Percentiles rank a stretch among this genome's conserved stretches.
These are phyloP conservation scores for Pan paniscus DNA, from an alignment of 2,113 vertebrate genomes.

Conservation along the genomic window DNA sequence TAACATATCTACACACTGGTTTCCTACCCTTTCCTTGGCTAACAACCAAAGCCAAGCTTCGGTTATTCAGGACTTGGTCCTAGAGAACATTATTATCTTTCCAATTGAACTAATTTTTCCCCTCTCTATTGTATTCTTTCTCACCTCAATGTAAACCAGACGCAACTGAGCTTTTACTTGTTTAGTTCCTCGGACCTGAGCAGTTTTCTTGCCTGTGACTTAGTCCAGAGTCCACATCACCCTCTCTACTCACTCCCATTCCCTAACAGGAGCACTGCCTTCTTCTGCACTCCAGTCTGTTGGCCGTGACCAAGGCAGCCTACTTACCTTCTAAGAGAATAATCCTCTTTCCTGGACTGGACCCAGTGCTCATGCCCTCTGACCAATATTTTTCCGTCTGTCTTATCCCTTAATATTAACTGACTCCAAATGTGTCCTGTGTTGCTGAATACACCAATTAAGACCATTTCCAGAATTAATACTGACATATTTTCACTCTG, in stretches of 20 bases:
- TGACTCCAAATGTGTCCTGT: background rate
- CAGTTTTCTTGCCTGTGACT: background rate
- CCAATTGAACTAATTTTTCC: background rate
- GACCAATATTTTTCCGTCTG: background rate
- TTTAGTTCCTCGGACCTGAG: background rate
- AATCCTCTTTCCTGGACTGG: background rate
- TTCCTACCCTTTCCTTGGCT: background rate
- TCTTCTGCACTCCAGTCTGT: background rate
- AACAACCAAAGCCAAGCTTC: background rate
- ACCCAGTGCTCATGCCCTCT: background rate
- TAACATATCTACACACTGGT: background rate
- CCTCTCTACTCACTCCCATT: accelerated
- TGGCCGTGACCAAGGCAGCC: background rate
- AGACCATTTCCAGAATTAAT: background rate
- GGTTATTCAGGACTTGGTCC: background rate
- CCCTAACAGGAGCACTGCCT: background rate
- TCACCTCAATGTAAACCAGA: background rate
- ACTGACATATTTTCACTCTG: background rate
- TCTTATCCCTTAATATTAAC: background rate
- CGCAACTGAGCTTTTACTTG: background rate
- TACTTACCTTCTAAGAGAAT: background rate
- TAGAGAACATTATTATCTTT: background rate
- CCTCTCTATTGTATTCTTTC: background rate
- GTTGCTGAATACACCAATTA: background rate
- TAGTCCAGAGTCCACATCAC: background rate